Percentiles rank a stretch among this genome's conserved stretches.
phyloP scores from a whole-genome alignment of 2,888 invertebrate species.

The Drosophila fulvimacula region DNA sequence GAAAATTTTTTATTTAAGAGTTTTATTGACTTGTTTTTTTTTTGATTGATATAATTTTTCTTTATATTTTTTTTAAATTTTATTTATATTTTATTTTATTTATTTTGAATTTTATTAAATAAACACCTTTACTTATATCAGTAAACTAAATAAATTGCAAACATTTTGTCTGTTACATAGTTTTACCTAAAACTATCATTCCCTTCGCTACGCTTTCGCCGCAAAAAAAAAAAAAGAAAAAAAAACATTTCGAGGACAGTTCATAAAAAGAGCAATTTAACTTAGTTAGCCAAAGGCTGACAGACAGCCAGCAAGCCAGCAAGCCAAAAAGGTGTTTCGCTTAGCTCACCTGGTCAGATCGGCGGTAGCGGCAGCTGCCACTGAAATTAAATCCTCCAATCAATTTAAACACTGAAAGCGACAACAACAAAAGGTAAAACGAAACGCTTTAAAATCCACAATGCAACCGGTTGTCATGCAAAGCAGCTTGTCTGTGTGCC shows the following conservation, averaged over 20 bases:
- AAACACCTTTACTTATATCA: too few relatives aligned
- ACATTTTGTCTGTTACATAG: background rate
- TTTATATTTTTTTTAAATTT: too few relatives aligned
- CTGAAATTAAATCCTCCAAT: slow-evolving; percentile 80
- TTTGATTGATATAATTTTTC: too few relatives aligned
- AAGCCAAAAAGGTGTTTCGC: slow-evolving; percentile 48
- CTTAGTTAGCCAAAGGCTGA: slow-evolving; percentile 49
- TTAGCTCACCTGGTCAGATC: slow-evolving; percentile 54
- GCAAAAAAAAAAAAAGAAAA: too few relatives aligned
- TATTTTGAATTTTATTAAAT: too few relatives aligned
- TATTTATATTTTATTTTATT: too few relatives aligned
- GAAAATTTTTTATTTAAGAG: too few relatives aligned
- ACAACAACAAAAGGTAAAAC: slow-evolving; percentile 13
- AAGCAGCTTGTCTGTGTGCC: slow-evolving; percentile 49
- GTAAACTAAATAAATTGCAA: too few relatives aligned
- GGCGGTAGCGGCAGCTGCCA: slow-evolving; percentile 70
- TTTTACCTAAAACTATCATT: background rate
- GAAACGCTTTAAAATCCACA: slow-evolving; percentile 51
- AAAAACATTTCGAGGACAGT: slow-evolving; percentile 9
- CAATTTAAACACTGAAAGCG: slow-evolving; percentile 65
- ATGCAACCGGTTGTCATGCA: slow-evolving; percentile 78
- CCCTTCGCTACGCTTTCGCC: background rate
- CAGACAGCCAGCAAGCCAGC: slow-evolving; percentile 26
- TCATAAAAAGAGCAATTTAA: slow-evolving; percentile 49
- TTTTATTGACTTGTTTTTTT: too few relatives aligned